A percentile compares a stretch with the other conserved stretches of the same genome.
Conservation (phyloP, 1,140 invertebrate species). For the Colletes gigas region DNA sequence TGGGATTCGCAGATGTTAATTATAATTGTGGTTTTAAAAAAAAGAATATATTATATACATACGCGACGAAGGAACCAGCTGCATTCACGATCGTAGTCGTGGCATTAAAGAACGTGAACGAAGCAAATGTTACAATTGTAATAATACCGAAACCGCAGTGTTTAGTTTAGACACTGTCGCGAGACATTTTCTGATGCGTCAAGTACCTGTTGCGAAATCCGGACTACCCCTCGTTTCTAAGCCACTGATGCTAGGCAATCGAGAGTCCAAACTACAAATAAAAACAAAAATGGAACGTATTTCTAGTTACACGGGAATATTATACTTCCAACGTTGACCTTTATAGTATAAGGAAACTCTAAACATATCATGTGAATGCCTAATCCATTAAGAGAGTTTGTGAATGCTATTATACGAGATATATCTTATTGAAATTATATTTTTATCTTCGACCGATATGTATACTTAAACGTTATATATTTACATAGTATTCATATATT, state of each 20-base stretch:
- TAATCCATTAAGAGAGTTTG: constrained; percentile 69
- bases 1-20: constrained; percentile 7
- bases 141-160: constrained; percentile 14
- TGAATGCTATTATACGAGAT: constrained; percentile 64
- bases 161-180: constrained; percentile 2
- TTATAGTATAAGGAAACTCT: constrained; percentile 57
- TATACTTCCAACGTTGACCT: constrained; percentile 46
- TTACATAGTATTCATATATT: constrained; percentile 61
- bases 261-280: constrained; percentile 38
- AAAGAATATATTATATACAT: background rate
- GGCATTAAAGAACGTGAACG: background rate
- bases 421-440: constrained; percentile 73
- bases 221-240: constrained; percentile 47
- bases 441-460: constrained; percentile 73
- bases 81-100: background rate
- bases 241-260: constrained; percentile 51
- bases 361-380: constrained; percentile 69
- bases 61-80: background rate
- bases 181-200: constrained; percentile 42
- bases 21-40: constrained; percentile 8
- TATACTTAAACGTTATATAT: constrained; percentile 63
- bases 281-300: constrained; percentile 13
- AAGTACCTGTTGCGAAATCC: constrained; percentile 52
- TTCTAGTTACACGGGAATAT: constrained; percentile 34
- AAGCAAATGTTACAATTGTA: constrained; percentile 28